phyloP scores from a whole-genome alignment of 2,797 vertebrate genomes.

The Leuciscus waleckii region DNA sequence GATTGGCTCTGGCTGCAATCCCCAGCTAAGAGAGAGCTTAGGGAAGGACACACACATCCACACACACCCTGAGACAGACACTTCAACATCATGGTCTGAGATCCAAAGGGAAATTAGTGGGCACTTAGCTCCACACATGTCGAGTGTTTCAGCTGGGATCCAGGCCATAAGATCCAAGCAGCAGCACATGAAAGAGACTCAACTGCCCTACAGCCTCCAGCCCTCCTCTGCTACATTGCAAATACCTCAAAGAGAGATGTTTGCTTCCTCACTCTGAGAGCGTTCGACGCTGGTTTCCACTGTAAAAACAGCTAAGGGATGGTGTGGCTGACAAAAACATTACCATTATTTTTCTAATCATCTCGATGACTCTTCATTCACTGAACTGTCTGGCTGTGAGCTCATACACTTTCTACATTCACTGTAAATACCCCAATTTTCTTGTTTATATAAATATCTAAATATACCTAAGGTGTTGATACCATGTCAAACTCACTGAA shows the following conservation, averaged over 20 bases:
- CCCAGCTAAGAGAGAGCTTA: conserved; percentile 38
- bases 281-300: background rate
- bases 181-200: conserved; percentile 75
- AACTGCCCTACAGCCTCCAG: conserved; percentile 61
- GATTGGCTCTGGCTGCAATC: conserved; percentile 45
- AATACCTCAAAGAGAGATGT: conserved; percentile 51
- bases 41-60: conserved; percentile 36
- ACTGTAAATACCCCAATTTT: conserved; percentile 21
- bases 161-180: conserved; percentile 71
- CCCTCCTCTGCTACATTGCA: conserved; percentile 43
- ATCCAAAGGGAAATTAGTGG: conserved; percentile 78
- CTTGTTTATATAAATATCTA: conserved; percentile 41
- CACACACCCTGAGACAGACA: conserved; percentile 52
- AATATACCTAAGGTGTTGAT: conserved; percentile 45
- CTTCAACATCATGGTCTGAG: conserved; percentile 59
- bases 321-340: background rate
- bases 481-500: conserved; percentile 44
- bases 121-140: conserved; percentile 75
- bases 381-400: conserved; percentile 15
- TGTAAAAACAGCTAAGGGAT: conserved; percentile 25
- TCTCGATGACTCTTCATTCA: conserved; percentile 32
- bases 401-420: conserved; percentile 15
- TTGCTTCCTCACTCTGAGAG: conserved; percentile 45
- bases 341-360: conserved; percentile 20
- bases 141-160: conserved; percentile 71